Conservation (phyloP, 2,797 vertebrate genomes). For the Darevskia mixta region DNA sequence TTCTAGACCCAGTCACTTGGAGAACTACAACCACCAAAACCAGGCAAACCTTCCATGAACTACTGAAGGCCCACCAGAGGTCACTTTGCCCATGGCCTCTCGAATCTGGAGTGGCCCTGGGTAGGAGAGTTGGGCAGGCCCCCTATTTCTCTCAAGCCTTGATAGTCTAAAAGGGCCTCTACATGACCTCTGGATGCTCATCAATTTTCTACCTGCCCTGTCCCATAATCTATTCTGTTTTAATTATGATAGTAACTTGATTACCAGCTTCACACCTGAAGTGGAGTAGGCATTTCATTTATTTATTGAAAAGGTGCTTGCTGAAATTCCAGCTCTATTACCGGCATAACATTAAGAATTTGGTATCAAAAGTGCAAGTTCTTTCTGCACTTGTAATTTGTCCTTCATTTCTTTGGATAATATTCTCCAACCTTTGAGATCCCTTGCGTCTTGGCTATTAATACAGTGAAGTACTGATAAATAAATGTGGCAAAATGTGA, state of each 20-base stretch:
- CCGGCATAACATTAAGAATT: neutral
- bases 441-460: neutral
- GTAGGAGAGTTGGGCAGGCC: too few species aligned
- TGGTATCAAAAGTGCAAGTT: neutral
- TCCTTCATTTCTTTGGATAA: constrained; percentile 5
- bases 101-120: too few species aligned
- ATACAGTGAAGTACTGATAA: neutral
- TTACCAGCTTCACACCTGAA: neutral
- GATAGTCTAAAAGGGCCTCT: neutral
- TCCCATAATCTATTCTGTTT: neutral
- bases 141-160: neutral
- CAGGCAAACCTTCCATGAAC: too few species aligned
- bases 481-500: constrained; percentile 1
- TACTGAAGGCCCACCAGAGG: too few species aligned
- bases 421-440: neutral
- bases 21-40: too few species aligned
- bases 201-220: neutral
- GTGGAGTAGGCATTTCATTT: neutral
- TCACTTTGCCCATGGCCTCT: too few species aligned
- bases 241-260: neutral
- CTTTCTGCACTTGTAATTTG: neutral
- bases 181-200: neutral
- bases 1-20: too few species aligned
- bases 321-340: neutral
- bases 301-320: too few species aligned